These are phyloP conservation scores for Caenorhabditis briggsae DNA, from an alignment of 1,140 invertebrate species.

Conservation along the genomic window DNA sequence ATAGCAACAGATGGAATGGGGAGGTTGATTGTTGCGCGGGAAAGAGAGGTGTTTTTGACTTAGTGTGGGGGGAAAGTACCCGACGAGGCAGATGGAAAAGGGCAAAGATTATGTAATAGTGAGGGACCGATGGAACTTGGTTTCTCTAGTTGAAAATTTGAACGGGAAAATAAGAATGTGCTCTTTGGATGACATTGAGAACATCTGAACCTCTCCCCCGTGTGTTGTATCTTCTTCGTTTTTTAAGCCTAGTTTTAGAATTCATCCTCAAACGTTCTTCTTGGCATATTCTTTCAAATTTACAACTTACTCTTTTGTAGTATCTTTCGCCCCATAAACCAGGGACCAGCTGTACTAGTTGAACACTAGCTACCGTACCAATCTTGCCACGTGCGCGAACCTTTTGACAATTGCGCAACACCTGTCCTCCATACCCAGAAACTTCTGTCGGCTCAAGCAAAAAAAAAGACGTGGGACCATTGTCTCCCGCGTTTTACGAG, in stretches of 20 bases:
- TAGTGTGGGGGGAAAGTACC: background rate
- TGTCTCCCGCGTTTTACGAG: background rate
- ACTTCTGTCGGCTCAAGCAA: slow-evolving; percentile 5
- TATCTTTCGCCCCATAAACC: background rate
- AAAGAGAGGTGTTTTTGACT: slow-evolving; percentile 39
- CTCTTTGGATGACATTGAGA: too few species aligned
- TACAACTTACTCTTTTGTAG: too few species aligned
- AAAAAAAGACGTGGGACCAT: background rate
- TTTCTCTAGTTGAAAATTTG: too few species aligned
- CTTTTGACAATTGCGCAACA: slow-evolving; percentile 21
- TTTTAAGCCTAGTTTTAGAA: too few species aligned
- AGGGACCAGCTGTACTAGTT: too few species aligned
- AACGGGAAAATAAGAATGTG: too few species aligned
- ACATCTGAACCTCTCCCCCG: too few species aligned
- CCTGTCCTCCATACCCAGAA: background rate
- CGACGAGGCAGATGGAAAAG: background rate
- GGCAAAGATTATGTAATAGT: background rate
- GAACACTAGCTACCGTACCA: background rate
- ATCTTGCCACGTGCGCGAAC: slow-evolving; percentile 45
- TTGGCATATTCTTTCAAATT: too few species aligned
- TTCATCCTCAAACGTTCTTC: too few species aligned
- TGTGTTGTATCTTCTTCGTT: too few species aligned
- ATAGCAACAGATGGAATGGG: slow-evolving; percentile 21
- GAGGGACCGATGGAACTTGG: background rate
- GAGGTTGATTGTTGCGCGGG: slow-evolving; percentile 1